These are phyloP conservation scores for Catocala sponsa DNA, from an alignment of 2,888 invertebrate genomes.

Conservation along the genomic window DNA sequence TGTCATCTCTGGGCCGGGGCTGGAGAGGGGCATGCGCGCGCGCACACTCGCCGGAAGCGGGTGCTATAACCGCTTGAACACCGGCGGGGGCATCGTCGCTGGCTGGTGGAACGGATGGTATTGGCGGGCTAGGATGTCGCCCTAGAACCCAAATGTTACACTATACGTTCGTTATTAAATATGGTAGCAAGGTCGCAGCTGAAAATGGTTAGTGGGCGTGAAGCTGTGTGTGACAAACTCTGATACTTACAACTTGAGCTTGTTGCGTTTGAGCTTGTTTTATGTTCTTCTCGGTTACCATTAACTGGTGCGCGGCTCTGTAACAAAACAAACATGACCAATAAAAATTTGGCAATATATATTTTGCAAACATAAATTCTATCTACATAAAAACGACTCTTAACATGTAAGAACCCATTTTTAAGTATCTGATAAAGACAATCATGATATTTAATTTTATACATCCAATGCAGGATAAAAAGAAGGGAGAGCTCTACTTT, in stretches of 20 bases:
- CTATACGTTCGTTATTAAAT: constrained; percentile 79
- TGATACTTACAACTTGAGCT: constrained; percentile 82
- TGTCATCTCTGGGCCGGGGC: constrained; percentile 37
- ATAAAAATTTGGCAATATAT: too few relatives aligned
- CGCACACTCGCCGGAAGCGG: constrained; percentile 57
- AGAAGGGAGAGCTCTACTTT: too few relatives aligned
- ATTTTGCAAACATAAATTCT: too few relatives aligned
- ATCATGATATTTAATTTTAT: too few relatives aligned
- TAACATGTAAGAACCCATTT: too few relatives aligned
- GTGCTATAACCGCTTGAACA: constrained; percentile 85
- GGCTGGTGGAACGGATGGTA: constrained; percentile 85
- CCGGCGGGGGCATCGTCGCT: constrained; percentile 72
- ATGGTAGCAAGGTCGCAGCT: constrained; percentile 47
- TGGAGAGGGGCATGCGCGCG: constrained; percentile 47
- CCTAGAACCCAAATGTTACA: constrained; percentile 83
- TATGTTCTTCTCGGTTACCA: constrained; percentile 90
- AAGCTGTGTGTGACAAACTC: constrained; percentile 24
- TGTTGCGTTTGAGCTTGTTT: constrained; percentile 83
- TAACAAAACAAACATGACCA: constrained; percentile 18
- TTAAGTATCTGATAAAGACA: too few relatives aligned
- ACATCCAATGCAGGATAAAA: too few relatives aligned
- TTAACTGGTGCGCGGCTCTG: constrained; percentile 95
- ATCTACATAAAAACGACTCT: too few relatives aligned
- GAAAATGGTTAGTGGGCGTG: constrained; percentile 37
- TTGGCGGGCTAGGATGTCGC: constrained; percentile 83